Base-by-base conservation (phyloP, 2,888 invertebrate species). In the Melitaea athalia region DNA sequence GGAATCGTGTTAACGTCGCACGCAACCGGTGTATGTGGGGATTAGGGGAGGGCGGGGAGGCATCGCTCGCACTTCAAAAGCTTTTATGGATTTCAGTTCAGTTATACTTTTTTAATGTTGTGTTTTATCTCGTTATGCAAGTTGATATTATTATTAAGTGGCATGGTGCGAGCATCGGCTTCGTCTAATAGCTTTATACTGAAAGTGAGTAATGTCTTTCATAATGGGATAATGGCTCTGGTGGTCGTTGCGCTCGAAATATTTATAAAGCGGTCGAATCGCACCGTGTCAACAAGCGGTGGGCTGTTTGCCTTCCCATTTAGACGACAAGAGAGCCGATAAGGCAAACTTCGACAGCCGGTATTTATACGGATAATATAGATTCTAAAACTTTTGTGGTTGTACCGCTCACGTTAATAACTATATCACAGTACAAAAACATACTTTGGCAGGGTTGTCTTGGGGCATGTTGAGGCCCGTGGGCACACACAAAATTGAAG, bases 171-270 rank as follows among this genome's bases (percentile, higher is more conserved):
- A 76, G 78, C 77, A 74, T 64, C 63, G 64, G 47, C 60, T n/a
- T 77, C 78, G 78, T 78, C 81, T 85, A 85, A 88, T 86, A 86
- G 86, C 85, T 81, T 81, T 83, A 84, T 86, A 86, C 88, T 88
- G 85, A 86, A 84, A 83, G 85, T 87, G 87, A 90, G 86, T 88
- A 87, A 89, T 88, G 86, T 85, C 86, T 88, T 82, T 85, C 87
- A 83, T 90, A 91, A 91, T 91, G 88, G 89, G 88, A 89, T 91
- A 91, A 91, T 91, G 85, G 86, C 85, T 83, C 81, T 75, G 76
- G 74, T 74, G 80, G 81, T 82, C 80, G 80, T 76, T 75, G 78
- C 81, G 83, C 81, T 88, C 84, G 85, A 87, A 90, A 91, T 89
- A 91, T 89, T 88, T 91, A 87, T 89, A 89, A 89, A 89, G 86